phyloP scores from a whole-genome alignment of 2,888 invertebrate species.

The Poecilus cupreus region DNA sequence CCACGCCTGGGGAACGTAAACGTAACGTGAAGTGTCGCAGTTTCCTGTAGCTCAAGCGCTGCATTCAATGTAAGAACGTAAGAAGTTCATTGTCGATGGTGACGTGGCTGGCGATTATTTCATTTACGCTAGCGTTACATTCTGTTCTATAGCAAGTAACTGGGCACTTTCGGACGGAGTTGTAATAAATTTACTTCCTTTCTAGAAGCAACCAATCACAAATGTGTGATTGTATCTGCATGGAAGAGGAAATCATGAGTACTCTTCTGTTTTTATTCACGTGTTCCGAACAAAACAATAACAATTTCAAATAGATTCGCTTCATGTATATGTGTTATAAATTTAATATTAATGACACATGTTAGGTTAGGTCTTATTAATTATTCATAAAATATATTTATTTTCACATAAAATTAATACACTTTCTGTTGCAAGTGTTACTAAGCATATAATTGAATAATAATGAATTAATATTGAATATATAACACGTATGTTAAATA shows the following conservation, averaged over 20 bases:
- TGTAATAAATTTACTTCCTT: conserved; percentile 44
- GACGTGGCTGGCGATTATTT: conserved; percentile 36
- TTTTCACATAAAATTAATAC: background rate
- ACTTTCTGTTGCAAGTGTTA: background rate
- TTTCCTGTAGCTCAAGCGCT: conserved; percentile 47
- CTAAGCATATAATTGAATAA: background rate
- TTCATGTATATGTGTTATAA: background rate
- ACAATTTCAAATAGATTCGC: background rate
- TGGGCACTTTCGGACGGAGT: background rate
- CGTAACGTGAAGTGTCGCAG: conserved; percentile 35
- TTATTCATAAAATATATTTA: background rate
- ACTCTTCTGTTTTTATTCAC: background rate
- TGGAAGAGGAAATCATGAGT: background rate
- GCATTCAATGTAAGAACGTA: conserved; percentile 47
- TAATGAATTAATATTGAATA: conserved; percentile 21
- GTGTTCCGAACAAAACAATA: background rate
- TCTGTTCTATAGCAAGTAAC: conserved; percentile 17
- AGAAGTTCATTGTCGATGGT: conserved; percentile 58
- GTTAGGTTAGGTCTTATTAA: background rate
- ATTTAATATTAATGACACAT: too few relatives aligned
- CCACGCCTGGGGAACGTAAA: conserved; percentile 46
- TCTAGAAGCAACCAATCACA: conserved; percentile 7
- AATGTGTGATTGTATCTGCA: conserved; percentile 15
- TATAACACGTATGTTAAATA: conserved; percentile 14
- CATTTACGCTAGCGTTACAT: conserved; percentile 5